A percentile compares a stretch with the other conserved stretches of the same genome.
These are phyloP conservation scores for Onychomys leucogaster DNA, from an alignment of 2,797 vertebrate genomes.

Conservation along the genomic window DNA sequence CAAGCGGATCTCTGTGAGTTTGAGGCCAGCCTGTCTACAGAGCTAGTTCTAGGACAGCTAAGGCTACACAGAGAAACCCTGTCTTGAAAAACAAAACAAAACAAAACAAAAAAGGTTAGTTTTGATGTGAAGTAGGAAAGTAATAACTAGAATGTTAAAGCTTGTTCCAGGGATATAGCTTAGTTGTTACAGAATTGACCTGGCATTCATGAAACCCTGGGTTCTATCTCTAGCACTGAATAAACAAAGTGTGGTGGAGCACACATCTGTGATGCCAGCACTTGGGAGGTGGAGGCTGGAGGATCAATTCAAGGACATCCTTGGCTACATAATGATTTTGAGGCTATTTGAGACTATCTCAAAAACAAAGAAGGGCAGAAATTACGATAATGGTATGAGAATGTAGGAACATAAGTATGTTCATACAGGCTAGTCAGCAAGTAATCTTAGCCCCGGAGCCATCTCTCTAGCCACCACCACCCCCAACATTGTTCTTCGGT, in stretches of 20 bases:
- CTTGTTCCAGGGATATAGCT: not conserved
- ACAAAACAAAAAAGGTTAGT: not conserved
- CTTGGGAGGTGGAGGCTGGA: not conserved
- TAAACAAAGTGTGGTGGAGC: not conserved
- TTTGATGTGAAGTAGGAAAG: constrained; percentile 49
- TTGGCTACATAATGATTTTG: not conserved
- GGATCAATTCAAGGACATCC: not conserved
- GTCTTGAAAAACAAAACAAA: too few relatives aligned
- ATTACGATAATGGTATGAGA: not conserved
- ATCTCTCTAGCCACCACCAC: not conserved
- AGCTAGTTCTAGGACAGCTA: not conserved
- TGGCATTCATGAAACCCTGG: not conserved
- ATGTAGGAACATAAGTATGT: not conserved
- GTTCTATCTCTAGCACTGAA: not conserved
- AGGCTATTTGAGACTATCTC: not conserved
- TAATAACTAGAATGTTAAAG: constrained; percentile 29
- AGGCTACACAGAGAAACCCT: not conserved
- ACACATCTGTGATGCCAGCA: too few relatives aligned
- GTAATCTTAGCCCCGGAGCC: not conserved
- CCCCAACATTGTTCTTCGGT: not conserved
- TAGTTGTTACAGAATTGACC: not conserved
- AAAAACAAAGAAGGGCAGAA: not conserved
- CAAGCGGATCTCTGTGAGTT: too few relatives aligned
- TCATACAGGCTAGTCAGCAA: too few relatives aligned
- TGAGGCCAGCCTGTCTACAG: not conserved